Percentiles rank a stretch among this genome's conserved stretches.
Evolutionary conservation across 64 coral and sea anemone genomes (phyloP).

Genomic region (Acropora tenuis): DNA sequence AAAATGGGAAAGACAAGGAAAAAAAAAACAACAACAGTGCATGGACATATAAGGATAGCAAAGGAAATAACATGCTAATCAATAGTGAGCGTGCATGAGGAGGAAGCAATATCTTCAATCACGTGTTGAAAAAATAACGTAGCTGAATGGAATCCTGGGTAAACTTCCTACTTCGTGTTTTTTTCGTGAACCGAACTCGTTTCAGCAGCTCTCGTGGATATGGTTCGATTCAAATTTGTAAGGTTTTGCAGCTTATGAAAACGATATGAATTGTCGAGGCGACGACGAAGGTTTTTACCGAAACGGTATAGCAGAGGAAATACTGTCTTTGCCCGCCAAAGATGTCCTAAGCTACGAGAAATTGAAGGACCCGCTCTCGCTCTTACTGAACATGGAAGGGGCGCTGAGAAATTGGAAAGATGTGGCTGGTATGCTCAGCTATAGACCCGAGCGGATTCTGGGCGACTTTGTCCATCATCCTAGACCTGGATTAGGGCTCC

Average conservation of each 20-base stretch:
- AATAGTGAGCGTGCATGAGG: neutral
- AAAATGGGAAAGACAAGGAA: too few relatives aligned
- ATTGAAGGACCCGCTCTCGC: slow-evolving; percentile 5
- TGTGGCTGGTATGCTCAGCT: slow-evolving; percentile 38
- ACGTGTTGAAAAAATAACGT: neutral
- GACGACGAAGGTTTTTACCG: neutral
- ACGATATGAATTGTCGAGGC: neutral
- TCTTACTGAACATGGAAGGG: slow-evolving; percentile 1
- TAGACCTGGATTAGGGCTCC: neutral
- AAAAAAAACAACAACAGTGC: too few relatives aligned
- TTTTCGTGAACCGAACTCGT: neutral
- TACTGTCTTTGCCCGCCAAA: slow-evolving; percentile 6
- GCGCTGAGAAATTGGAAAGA: slow-evolving; percentile 59
- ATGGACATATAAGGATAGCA: too few relatives aligned
- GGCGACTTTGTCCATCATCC: slow-evolving; percentile 42
- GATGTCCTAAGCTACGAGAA: neutral
- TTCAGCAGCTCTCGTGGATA: neutral
- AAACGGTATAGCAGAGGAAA: neutral
- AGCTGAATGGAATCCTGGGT: slow-evolving; percentile 9
- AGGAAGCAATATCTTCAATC: neutral
- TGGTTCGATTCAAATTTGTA: neutral
- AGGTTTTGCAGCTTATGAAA: neutral
- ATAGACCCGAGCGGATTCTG: neutral
- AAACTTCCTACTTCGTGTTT: neutral
- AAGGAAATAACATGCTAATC: too few relatives aligned